Evolutionary conservation across 2,888 invertebrate species (phyloP).

Genomic region (Fragum whitleyi): DNA sequence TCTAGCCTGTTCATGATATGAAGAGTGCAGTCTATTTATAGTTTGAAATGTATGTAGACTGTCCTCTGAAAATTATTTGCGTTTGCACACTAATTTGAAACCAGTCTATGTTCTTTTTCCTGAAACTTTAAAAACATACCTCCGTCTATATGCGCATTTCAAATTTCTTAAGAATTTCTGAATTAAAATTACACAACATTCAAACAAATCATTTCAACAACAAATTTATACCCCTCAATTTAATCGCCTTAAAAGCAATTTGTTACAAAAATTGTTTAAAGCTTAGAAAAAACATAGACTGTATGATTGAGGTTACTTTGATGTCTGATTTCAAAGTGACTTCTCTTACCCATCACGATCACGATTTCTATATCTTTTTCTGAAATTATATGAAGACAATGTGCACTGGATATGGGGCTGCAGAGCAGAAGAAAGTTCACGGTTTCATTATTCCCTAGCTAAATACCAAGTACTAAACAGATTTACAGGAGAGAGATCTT

Average conservation of each 20-base stretch:
- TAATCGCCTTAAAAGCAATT: no score
- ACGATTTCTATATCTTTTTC: constrained; percentile 60
- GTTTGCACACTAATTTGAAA: not conserved
- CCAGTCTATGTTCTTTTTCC: constrained; percentile 25
- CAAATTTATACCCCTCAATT: no score
- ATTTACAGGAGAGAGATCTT: no score
- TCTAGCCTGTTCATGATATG: constrained; percentile 28
- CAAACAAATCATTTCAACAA: no score
- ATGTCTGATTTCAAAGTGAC: constrained; percentile 39
- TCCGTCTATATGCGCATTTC: no score
- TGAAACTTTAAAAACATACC: not conserved
- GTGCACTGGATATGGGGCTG: constrained; percentile 1
- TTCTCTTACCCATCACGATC: constrained; percentile 35
- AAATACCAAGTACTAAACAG: no score
- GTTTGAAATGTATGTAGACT: not conserved
- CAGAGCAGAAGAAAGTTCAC: not conserved
- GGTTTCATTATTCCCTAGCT: not conserved
- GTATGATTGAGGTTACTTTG: constrained; percentile 13
- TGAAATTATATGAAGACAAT: constrained; percentile 47
- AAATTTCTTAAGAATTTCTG: no score
- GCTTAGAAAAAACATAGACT: constrained; percentile 52
- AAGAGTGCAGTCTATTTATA: constrained; percentile 14
- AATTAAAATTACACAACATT: no score
- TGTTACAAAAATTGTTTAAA: no score
- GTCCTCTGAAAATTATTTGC: not conserved